These are phyloP conservation scores for Anastrepha obliqua DNA, from an alignment of 1,140 invertebrate species.

Conservation along the genomic window DNA sequence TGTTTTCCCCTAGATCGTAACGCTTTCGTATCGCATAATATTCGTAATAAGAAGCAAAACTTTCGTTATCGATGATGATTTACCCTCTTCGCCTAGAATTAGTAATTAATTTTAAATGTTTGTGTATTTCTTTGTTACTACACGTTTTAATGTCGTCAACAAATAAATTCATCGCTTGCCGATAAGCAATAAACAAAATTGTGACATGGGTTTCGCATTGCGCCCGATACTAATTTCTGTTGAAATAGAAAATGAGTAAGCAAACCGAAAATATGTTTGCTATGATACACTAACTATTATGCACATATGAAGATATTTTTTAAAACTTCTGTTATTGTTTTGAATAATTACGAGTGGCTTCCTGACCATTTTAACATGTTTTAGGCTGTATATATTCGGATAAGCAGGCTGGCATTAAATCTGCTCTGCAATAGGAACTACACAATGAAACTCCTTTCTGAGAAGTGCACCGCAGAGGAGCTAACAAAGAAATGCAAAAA, in stretches of 20 bases:
- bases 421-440: too few species aligned
- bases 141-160: conserved; percentile 14
- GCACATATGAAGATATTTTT: too few species aligned
- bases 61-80: not conserved
- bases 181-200: not conserved
- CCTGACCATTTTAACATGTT: too few species aligned
- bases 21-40: not conserved
- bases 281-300: too few species aligned
- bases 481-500: too few species aligned
- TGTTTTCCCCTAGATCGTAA: not conserved
- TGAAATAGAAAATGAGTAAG: not conserved
- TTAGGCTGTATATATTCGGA: too few species aligned
- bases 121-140: not conserved
- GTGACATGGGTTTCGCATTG: not conserved
- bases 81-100: not conserved
- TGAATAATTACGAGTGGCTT: too few species aligned
- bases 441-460: too few species aligned
- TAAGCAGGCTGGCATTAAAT: too few species aligned
- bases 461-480: too few species aligned
- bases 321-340: too few species aligned
- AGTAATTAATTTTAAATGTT: not conserved
- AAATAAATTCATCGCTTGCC: not conserved
- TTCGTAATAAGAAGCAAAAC: conserved; percentile 13
- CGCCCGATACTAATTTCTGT: not conserved
- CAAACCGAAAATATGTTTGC: not conserved